phyloP scores from a whole-genome alignment of 2,113 vertebrate genomes.

The Indicator maculatus region DNA sequence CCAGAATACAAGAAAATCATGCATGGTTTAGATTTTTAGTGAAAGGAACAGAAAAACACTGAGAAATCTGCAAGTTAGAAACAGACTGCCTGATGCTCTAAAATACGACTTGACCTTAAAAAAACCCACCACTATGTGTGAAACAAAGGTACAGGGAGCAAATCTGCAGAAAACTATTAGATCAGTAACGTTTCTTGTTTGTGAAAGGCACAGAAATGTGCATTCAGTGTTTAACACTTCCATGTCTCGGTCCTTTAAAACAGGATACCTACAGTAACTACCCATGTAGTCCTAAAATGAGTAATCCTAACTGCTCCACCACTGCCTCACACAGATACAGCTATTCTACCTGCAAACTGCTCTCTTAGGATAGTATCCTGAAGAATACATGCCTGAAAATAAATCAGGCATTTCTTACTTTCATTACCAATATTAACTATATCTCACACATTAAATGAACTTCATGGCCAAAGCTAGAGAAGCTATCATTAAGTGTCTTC shows the following conservation, averaged over 20 bases:
- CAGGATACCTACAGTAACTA: background rate
- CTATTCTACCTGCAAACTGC: background rate
- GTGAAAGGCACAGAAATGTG: background rate
- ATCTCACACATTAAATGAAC: background rate
- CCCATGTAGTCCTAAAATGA: background rate
- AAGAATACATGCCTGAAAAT: background rate
- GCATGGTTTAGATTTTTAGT: background rate
- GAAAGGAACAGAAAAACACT: background rate
- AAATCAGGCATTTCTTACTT: background rate
- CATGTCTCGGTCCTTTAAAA: background rate
- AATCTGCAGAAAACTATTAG: background rate
- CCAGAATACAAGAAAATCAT: background rate
- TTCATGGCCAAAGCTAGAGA: background rate
- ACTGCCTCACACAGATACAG: fast-evolving
- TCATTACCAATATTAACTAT: background rate
- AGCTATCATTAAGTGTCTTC: background rate
- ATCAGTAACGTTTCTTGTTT: background rate
- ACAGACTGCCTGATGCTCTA: background rate
- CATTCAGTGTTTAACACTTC: background rate
- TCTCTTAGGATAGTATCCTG: background rate
- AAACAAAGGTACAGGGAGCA: fast-evolving
- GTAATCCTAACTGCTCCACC: background rate
- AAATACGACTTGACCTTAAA: background rate
- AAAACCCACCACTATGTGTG: no score
- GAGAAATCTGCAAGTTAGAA: background rate